phyloP scores from a whole-genome alignment of 2,797 vertebrate species.

The Coranthus polyacanthus region DNA sequence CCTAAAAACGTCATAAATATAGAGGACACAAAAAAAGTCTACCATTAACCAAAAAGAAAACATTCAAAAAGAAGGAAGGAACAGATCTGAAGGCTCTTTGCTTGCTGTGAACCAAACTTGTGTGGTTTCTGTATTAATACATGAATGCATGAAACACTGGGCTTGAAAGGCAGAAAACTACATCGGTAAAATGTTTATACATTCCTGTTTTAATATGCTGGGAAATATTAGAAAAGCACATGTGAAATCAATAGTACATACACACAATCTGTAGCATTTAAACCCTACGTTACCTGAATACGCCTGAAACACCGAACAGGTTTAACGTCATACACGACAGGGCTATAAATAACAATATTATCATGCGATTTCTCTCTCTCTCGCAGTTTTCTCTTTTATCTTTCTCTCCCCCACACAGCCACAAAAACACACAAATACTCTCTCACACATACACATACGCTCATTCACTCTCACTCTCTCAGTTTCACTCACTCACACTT shows the following conservation, averaged over 20 bases:
- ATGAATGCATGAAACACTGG: neutral
- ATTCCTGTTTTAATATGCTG: neutral
- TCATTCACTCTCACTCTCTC: conserved; percentile 9
- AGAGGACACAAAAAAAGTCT: conserved; percentile 5
- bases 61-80: conserved; percentile 21
- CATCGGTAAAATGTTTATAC: neutral
- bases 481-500: conserved; percentile 20
- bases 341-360: conserved; percentile 57
- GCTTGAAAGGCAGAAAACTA: neutral
- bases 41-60: conserved; percentile 38
- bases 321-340: conserved; percentile 29
- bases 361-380: conserved; percentile 20
- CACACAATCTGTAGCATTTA: neutral
- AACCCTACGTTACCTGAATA: conserved; percentile 16
- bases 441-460: neutral
- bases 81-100: conserved; percentile 7
- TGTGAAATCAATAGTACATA: neutral
- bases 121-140: conserved; percentile 13
- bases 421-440: conserved; percentile 8
- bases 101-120: conserved; percentile 2
- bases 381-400: conserved; percentile 20
- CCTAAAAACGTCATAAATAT: conserved; percentile 19
- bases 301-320: conserved; percentile 12
- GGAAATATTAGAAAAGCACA: neutral
- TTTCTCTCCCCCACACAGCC: conserved; percentile 24